A percentile compares a stretch with the other conserved stretches of the same genome.
These are phyloP conservation scores for Zelostemma sp. DNA, from an alignment of 1,140 invertebrate species.

Conservation along the genomic window DNA sequence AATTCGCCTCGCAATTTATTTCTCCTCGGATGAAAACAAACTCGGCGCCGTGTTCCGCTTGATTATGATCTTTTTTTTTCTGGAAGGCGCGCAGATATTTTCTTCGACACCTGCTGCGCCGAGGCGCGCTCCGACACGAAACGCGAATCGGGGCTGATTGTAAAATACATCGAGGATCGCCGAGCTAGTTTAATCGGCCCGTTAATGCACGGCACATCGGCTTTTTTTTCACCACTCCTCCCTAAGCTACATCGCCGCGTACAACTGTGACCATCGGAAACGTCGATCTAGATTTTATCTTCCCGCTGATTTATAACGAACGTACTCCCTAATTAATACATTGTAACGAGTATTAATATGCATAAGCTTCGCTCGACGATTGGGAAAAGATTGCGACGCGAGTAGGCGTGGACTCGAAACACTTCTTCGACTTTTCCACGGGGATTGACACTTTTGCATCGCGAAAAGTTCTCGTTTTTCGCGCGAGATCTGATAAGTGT, in stretches of 20 bases:
- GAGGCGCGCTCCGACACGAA: slow-evolving; percentile 1
- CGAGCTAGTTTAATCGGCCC: slow-evolving; percentile 36
- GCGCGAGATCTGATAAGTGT: too few relatives aligned
- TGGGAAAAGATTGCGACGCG: too few relatives aligned
- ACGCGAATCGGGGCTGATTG: slow-evolving; percentile 8
- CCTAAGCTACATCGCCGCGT: neutral
- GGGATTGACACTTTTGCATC: too few relatives aligned
- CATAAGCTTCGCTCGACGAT: too few relatives aligned
- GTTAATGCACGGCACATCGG: slow-evolving; percentile 26
- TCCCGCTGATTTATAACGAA: slow-evolving; percentile 2
- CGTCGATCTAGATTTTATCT: slow-evolving; percentile 27
- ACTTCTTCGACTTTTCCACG: too few relatives aligned
- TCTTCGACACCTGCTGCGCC: slow-evolving; percentile 7
- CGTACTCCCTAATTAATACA: slow-evolving; percentile 12
- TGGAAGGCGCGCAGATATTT: slow-evolving; percentile 1
- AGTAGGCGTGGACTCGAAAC: too few relatives aligned
- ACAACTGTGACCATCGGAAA: slow-evolving; percentile 9
- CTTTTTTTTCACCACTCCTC: slow-evolving; percentile 30
- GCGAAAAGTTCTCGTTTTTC: too few relatives aligned
- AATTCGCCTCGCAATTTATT: too few relatives aligned
- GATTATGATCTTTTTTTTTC: slow-evolving; percentile 8
- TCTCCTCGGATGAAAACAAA: neutral
- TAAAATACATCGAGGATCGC: slow-evolving; percentile 4
- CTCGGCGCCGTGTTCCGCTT: neutral
- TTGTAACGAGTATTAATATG: neutral